A percentile compares a stretch with the other conserved stretches of the same genome.
Conservation (phyloP, 2,797 vertebrate genomes). For the Mormyrops attenuatus region DNA sequence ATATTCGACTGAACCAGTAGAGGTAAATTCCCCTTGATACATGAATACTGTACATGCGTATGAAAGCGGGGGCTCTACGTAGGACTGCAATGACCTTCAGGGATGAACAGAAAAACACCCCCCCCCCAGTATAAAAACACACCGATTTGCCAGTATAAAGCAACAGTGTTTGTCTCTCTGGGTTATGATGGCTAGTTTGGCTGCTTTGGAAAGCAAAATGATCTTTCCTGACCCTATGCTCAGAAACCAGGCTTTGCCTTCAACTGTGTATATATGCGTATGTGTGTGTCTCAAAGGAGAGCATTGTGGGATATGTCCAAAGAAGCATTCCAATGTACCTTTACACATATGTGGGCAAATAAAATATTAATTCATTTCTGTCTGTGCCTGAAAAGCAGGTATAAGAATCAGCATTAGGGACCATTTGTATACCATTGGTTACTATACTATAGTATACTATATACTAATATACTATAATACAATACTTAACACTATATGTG, state of each 20-base stretch:
- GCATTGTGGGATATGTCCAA: background rate
- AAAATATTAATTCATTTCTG: background rate
- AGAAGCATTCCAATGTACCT: background rate
- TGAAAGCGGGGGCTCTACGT: background rate
- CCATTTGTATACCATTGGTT: background rate
- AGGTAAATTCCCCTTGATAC: background rate
- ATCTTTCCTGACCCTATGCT: background rate
- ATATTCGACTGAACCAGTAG: background rate
- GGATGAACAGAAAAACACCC: background rate
- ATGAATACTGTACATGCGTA: background rate
- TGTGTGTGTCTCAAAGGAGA: background rate
- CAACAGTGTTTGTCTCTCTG: background rate
- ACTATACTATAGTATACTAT: no score
- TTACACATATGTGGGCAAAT: background rate
- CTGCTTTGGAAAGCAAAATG: background rate
- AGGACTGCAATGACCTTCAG: background rate
- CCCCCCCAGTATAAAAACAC: background rate
- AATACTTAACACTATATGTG: no score
- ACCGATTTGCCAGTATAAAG: background rate
- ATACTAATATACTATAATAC: no score
- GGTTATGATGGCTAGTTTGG: background rate
- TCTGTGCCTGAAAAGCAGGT: background rate
- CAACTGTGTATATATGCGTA: background rate
- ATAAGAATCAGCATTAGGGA: background rate
- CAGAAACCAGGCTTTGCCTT: background rate